Evolutionary conservation across 2,888 invertebrate species (phyloP).

Genomic region (Andrena chrysosceles): DNA sequence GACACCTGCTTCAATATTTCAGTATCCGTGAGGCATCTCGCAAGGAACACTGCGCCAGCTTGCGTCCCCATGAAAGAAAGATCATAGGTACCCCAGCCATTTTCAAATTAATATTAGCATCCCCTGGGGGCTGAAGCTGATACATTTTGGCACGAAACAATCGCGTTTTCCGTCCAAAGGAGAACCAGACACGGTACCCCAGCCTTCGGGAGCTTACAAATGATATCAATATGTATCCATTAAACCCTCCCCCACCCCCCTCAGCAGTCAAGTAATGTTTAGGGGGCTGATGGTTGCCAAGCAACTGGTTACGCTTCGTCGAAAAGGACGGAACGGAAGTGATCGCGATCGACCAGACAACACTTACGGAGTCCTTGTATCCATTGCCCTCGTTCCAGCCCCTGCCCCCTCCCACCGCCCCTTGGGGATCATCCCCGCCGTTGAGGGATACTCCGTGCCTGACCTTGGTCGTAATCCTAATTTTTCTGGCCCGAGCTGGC

Average conservation of each 20-base stretch:
- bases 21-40: neutral
- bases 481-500: constrained; percentile 23
- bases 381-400: constrained; percentile 51
- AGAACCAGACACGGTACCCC: constrained; percentile 33
- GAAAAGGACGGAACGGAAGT: constrained; percentile 70
- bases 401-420: neutral
- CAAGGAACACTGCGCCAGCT: neutral
- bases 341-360: constrained; percentile 78
- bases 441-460: constrained; percentile 51
- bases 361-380: constrained; percentile 59
- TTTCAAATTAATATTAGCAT: constrained; percentile 9
- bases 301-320: constrained; percentile 61
- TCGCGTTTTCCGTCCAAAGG: constrained; percentile 26
- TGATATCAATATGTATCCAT: constrained; percentile 82
- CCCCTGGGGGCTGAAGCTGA: constrained; percentile 8
- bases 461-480: constrained; percentile 55
- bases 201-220: constrained; percentile 73
- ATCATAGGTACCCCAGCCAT: neutral
- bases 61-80: neutral
- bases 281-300: constrained; percentile 55
- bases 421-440: constrained; percentile 28
- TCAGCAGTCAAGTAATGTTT: constrained; percentile 63
- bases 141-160: constrained; percentile 31
- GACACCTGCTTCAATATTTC: neutral
- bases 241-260: constrained; percentile 62